Evolutionary conservation across 2,113 vertebrate genomes (phyloP).

Genomic region (Lophura nycthemera): DNA sequence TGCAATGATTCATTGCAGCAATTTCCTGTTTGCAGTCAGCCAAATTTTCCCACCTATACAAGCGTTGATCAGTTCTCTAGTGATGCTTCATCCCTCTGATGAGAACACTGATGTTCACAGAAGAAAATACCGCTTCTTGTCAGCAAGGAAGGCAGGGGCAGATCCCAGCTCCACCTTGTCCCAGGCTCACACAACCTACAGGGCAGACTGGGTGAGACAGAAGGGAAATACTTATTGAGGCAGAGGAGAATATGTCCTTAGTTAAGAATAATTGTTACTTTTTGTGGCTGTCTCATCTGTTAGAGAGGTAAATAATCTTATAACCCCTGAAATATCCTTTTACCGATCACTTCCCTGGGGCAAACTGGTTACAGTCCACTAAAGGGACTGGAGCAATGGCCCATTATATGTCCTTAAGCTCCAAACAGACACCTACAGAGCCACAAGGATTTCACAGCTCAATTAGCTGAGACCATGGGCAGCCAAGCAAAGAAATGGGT

Average conservation of each 20-base stretch:
- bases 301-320: neutral
- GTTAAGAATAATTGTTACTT: accelerated
- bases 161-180: neutral
- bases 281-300: accelerated
- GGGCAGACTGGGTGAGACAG: neutral
- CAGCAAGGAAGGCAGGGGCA: neutral
- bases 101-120: neutral
- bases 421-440: neutral
- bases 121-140: accelerated
- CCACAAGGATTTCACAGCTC: neutral
- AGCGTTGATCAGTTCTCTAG: neutral
- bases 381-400: accelerated
- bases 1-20: neutral
- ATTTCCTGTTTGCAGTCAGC: conserved; percentile 19
- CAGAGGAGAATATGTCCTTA: neutral
- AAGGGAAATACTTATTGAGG: neutral
- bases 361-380: neutral
- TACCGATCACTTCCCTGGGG: neutral
- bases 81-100: neutral
- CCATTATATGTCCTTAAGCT: accelerated
- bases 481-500: neutral
- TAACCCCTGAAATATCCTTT: neutral
- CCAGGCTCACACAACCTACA: accelerated
- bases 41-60: neutral
- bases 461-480: accelerated